A percentile compares a stretch with the other conserved stretches of the same genome.
Evolutionary conservation across 2,113 vertebrate species (phyloP).

Genomic region (Vidua chalybeata): DNA sequence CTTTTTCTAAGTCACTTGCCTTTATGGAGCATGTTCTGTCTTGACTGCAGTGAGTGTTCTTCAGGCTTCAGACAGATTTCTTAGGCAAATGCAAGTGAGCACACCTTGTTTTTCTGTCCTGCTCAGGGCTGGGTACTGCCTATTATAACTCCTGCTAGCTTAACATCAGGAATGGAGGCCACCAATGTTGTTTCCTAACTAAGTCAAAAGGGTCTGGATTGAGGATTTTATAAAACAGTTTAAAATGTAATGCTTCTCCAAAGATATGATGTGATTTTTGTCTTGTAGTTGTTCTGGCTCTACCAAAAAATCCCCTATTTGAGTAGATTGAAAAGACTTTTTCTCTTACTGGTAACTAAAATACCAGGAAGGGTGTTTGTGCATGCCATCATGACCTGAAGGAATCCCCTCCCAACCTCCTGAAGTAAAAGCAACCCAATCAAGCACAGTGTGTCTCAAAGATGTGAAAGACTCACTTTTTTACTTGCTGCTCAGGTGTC

Average conservation of each 20-base stretch:
- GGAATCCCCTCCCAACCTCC: neutral
- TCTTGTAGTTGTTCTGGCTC: neutral
- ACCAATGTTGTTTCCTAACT: neutral
- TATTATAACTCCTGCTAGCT: neutral
- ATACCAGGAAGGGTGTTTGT: neutral
- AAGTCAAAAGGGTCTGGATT: neutral
- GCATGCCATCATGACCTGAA: neutral
- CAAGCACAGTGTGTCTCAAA: neutral
- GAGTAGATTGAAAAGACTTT: neutral
- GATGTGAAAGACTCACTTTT: accelerated
- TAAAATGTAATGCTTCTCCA: neutral
- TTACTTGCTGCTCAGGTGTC: neutral
- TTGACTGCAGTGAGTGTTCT: neutral
- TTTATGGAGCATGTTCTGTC: neutral
- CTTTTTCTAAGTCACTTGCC: neutral
- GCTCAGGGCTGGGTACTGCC: neutral
- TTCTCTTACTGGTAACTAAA: neutral
- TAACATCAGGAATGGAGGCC: neutral
- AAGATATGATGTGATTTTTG: neutral
- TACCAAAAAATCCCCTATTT: neutral
- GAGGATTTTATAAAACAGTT: neutral
- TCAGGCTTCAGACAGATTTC: neutral
- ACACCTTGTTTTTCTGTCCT: neutral
- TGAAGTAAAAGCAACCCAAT: neutral
- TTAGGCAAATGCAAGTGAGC: neutral